These are phyloP conservation scores for Conomelus anceps DNA, from an alignment of 2,888 invertebrate genomes.

Conservation along the genomic window DNA sequence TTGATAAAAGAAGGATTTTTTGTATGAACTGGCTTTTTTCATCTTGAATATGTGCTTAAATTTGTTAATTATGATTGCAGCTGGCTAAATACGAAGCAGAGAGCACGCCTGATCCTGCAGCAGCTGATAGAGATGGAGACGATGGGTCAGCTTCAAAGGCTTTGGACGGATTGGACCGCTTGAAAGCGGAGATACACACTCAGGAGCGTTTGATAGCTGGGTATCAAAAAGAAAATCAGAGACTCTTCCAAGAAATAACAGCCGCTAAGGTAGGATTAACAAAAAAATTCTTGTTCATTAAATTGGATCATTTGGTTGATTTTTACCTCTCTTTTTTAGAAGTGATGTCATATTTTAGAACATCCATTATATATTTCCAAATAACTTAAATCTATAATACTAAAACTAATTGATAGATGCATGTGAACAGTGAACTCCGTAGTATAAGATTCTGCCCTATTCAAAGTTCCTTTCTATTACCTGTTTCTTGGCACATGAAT, in stretches of 20 bases:
- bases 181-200: slow-evolving; percentile 36
- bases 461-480: neutral
- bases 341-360: neutral
- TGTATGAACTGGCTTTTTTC: neutral
- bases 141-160: too few species aligned
- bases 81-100: neutral
- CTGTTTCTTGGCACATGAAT: neutral
- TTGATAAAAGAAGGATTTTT: too few species aligned
- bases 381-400: too few species aligned
- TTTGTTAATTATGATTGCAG: neutral
- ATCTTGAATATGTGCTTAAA: neutral
- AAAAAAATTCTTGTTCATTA: slow-evolving; percentile 26
- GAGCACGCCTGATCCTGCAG: neutral
- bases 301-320: too few species aligned
- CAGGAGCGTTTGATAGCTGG: slow-evolving; percentile 38
- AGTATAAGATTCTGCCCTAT: neutral
- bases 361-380: too few species aligned
- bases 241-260: slow-evolving; percentile 40
- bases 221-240: slow-evolving; percentile 42
- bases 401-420: neutral
- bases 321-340: neutral
- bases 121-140: slow-evolving; percentile 18
- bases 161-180: slow-evolving; percentile 32
- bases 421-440: neutral
- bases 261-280: slow-evolving; percentile 39